Evolutionary conservation across 1,140 invertebrate genomes (phyloP), one percentile per base, ranked within the genome.

Genomic region (Callitettix versicolor): DNA sequence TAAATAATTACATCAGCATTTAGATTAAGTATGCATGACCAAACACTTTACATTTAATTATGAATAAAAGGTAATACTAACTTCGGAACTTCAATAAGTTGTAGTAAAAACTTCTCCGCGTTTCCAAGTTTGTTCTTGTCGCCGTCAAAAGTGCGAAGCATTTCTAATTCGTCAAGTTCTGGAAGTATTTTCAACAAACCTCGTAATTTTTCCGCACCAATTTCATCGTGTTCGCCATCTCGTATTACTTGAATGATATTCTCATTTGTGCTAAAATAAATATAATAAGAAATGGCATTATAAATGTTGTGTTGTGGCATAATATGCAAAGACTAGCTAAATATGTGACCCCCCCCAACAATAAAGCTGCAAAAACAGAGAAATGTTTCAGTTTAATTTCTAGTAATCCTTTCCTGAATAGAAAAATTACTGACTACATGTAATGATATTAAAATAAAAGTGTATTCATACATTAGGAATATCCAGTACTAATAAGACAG

Each of bases 161-260:
- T 88, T 68, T 94, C 90, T 43, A 89, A 76, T 73, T 98, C 95
- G 66, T 96, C 93, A 38, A 90, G 76, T 69, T 93, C 88, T 0
- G 95, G 95, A 43, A 98, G 69, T 40, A 98, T 87, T 71, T 95
- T 95, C 6, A 96, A 72, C 2, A 98, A 76, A 11, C 92, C 92
- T 2, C 89, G 78, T 3, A 98, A 71, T 65, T 92, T 86, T 72
- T 98, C 95, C 0, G 88, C 82, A 1, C 95, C 95, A 49, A 98
- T 91, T 59, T 90, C 85, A 57, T 88, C 85, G 66, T 93, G 88
- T 12, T 82, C 80, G 0, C 93, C 92, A 52, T 89, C 81, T 48
- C 77, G 74, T 34, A 98, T 88, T 57, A 95, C 73, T 52, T 86
- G 80, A 57, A 97, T 87, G 44, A 98, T 95, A 60, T 95, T 88